phyloP scores from a whole-genome alignment of 1,140 invertebrate species.

The Drosophila tsacasi region DNA sequence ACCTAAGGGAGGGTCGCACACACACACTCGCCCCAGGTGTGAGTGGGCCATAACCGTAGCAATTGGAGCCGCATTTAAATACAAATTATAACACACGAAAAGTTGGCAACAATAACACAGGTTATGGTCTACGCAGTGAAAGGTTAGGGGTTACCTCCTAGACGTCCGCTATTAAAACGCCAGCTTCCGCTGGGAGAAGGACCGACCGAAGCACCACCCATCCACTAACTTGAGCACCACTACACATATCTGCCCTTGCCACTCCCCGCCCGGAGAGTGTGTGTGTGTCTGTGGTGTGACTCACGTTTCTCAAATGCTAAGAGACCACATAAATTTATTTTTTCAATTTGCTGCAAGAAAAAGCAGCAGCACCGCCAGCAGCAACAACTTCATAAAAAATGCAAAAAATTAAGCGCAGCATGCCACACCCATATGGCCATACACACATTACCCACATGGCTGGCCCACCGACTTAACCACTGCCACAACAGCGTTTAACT shows the following conservation, averaged over 20 bases:
- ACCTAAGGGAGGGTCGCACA: slow-evolving; percentile 37
- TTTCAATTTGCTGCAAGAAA: slow-evolving; percentile 74
- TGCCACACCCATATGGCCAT: slow-evolving; percentile 52
- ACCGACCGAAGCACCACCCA: slow-evolving; percentile 7
- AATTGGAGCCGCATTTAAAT: slow-evolving; percentile 74
- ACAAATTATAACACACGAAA: slow-evolving; percentile 72
- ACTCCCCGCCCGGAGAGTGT: not conserved
- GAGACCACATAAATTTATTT: slow-evolving; percentile 75
- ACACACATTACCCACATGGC: slow-evolving; percentile 16
- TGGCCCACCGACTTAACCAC: slow-evolving; percentile 12
- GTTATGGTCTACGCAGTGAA: slow-evolving; percentile 45
- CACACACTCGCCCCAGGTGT: slow-evolving; percentile 1
- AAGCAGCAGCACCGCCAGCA: slow-evolving; percentile 38
- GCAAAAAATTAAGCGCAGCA: slow-evolving; percentile 61
- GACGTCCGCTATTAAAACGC: slow-evolving; percentile 59
- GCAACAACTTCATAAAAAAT: slow-evolving; percentile 66
- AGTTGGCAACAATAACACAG: slow-evolving; percentile 51
- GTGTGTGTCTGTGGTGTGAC: slow-evolving; percentile 22
- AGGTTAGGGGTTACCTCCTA: slow-evolving; percentile 11
- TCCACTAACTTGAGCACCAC: slow-evolving; percentile 33
- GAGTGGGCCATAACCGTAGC: slow-evolving; percentile 4
- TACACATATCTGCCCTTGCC: slow-evolving; percentile 7
- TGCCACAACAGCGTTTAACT: slow-evolving; percentile 34
- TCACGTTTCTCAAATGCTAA: slow-evolving; percentile 69
- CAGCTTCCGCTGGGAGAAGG: slow-evolving; percentile 46